Conservation (phyloP, 2,888 invertebrate genomes). For the Chouioia cunea region DNA sequence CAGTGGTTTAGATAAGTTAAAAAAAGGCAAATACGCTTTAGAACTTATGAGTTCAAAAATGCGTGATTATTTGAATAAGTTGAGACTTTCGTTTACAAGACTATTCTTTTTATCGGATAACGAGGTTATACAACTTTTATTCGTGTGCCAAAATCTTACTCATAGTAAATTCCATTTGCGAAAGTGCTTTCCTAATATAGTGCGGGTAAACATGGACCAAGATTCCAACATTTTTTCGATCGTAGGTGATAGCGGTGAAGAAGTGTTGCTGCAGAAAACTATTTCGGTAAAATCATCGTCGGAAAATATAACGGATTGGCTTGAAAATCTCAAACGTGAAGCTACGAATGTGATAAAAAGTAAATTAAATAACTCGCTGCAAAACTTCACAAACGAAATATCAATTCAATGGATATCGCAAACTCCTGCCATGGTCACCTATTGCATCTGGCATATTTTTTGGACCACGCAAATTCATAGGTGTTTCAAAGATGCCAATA, state of each 20-base stretch:
- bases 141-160: slow-evolving; percentile 75
- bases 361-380: slow-evolving; percentile 35
- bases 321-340: slow-evolving; percentile 74
- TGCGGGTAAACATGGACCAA: slow-evolving; percentile 70
- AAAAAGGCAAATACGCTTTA: slow-evolving; percentile 69
- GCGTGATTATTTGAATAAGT: slow-evolving; percentile 76
- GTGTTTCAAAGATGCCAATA: slow-evolving; percentile 65
- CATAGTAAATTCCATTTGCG: slow-evolving; percentile 75
- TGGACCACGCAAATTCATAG: slow-evolving; percentile 77
- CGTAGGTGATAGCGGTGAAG: slow-evolving; percentile 74
- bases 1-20: slow-evolving; percentile 58
- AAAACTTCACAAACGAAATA: slow-evolving; percentile 57
- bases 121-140: slow-evolving; percentile 80
- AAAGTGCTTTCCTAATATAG: slow-evolving; percentile 80
- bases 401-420: slow-evolving; percentile 71
- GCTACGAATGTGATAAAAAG: slow-evolving; percentile 65
- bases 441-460: slow-evolving; percentile 74
- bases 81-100: slow-evolving; percentile 77
- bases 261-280: slow-evolving; percentile 67
- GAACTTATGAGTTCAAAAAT: slow-evolving; percentile 76
- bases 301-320: slow-evolving; percentile 77
- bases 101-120: slow-evolving; percentile 84
- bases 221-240: slow-evolving; percentile 73
- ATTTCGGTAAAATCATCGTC: slow-evolving; percentile 58
- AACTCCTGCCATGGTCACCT: slow-evolving; percentile 77